Base-by-base conservation (phyloP, 2,888 invertebrate species). In the Callyntrura guangdongensis region DNA sequence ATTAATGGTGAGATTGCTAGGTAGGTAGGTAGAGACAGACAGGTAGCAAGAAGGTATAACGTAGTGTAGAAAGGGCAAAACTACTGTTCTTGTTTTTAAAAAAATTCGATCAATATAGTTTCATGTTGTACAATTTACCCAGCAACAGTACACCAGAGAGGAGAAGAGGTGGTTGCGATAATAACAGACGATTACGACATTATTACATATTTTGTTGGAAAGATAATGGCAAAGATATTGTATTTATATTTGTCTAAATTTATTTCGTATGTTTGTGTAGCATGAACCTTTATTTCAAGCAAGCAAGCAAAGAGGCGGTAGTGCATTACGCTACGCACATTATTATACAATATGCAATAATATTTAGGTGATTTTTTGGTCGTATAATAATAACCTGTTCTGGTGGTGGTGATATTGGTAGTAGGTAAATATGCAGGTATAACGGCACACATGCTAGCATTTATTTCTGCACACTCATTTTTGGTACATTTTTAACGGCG, bases 31-130 rank as follows among this genome's bases (percentile, higher is more conserved):
- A 36, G 2, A 36, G 36, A 36, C 36, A 36, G 59, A 59, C n/a
- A 17, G 59, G 14, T 59, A 59, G 59, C 17, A 61, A n/a, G 61
- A 0, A 22, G 25, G 27, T 36, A 11, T 14, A 27, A 64, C 25
- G 4, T 11, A 64, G 1, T 12, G 64, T 45, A 69, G n/a, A 36
- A 36, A 36, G 36, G 6, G 2, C 36, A 36, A 36, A 69, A 69
- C 69, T 69, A 69, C 45, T 45, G 69, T 22, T 67, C 11, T 45
- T 36, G 22, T 67, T 67, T 45, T 72, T 17, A 17, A 72, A 72
- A 69, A 74, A 74, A 74, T 8, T 49, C 74, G 74, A 74, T 74
- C 74, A 49, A 74, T 74, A 69, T 67, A 20, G 3, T 61, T 36
- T 36, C 6, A 53, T 53, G 53, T 53, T 53, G 17, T 17, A 61